Evolutionary conservation across 2,797 vertebrate species (phyloP).

Genomic region (Chrosomus eos): DNA sequence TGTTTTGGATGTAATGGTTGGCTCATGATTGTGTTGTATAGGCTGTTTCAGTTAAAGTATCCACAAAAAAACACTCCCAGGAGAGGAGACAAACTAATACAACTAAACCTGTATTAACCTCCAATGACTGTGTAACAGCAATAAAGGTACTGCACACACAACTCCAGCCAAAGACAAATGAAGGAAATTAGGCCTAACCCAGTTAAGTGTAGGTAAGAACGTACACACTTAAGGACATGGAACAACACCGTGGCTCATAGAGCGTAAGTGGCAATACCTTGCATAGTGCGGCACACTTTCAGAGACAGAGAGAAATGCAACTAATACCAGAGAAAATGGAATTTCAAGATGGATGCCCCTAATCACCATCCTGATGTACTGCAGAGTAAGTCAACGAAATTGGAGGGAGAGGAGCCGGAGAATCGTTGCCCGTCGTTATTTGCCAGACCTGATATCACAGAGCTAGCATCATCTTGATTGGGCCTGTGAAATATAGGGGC

Average conservation of each 20-base stretch:
- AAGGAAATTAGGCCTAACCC: constrained; percentile 59
- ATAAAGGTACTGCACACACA: constrained; percentile 32
- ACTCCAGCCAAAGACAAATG: constrained; percentile 49
- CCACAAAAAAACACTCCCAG: constrained; percentile 27
- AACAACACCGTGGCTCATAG: constrained; percentile 55
- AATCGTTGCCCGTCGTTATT: constrained; percentile 39
- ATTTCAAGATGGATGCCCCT: constrained; percentile 73
- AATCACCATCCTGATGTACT: constrained; percentile 65
- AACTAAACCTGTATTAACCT: constrained; percentile 66
- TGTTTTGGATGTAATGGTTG: constrained; percentile 3
- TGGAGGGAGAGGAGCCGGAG: constrained; percentile 27
- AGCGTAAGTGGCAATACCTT: constrained; percentile 64
- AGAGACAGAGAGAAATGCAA: constrained; percentile 67
- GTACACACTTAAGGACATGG: constrained; percentile 42
- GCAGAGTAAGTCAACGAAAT: constrained; percentile 50
- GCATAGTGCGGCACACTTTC: constrained; percentile 45
- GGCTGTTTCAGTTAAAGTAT: constrained; percentile 4
- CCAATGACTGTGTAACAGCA: constrained; percentile 50
- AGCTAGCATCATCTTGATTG: constrained; percentile 66
- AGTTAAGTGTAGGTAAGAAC: constrained; percentile 53
- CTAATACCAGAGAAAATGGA: constrained; percentile 71
- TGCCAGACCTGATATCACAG: constrained; percentile 45
- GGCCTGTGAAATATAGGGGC: constrained; percentile 74
- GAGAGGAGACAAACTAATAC: constrained; percentile 61
- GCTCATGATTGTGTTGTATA: background rate